Base-by-base conservation (phyloP, 2,797 vertebrate species). In the Chromis chromis region DNA sequence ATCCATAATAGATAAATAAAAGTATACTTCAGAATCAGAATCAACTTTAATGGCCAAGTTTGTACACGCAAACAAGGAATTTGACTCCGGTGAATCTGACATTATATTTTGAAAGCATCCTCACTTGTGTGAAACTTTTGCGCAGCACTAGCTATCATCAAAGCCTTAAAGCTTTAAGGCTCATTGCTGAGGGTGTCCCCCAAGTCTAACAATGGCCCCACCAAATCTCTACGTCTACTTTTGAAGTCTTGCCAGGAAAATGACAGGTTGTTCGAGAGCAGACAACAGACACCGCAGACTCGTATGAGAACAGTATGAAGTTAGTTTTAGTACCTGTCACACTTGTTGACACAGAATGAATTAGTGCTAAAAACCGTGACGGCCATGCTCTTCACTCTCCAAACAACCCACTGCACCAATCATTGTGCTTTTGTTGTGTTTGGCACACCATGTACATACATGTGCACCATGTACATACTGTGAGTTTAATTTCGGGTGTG, bases 371-470 rank as follows among this genome's bases (percentile, higher is more conserved):
- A 75, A 76, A 76, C 54, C 57, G 11, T 87, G 83, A 89, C 79
- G 6, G 64, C 67, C 46, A 39, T 10, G 44, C 80, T 86, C 63
- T 69, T 75, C 48, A 53, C 74, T 84, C 73, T 71, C 40, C 65
- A 56, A 77, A 79, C 67, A 74, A 49, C 61, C 64, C 54, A 36
- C 46, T 39, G 4, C 74, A 65, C 65, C 65, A 80, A 57, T 79
- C 82, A 74, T 54, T 19, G 57, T 79, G 60, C 81, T 79, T 88
- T 90, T 89, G 84, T 89, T 88, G 69, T 72, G 28, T 79, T 85
- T 84, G 63, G 27, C 65, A 57, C 46, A 25, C 13, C 17, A 10
- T 44, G 65, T 81, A 49, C 67, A 2, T 76, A 69, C 68, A 55
- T 70, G 40, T 71, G 54, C 64, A 77, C n/a, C n/a, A n/a, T n/a